Conservation (phyloP, 2,113 vertebrate genomes). For the Prochilodus magdalenae region DNA sequence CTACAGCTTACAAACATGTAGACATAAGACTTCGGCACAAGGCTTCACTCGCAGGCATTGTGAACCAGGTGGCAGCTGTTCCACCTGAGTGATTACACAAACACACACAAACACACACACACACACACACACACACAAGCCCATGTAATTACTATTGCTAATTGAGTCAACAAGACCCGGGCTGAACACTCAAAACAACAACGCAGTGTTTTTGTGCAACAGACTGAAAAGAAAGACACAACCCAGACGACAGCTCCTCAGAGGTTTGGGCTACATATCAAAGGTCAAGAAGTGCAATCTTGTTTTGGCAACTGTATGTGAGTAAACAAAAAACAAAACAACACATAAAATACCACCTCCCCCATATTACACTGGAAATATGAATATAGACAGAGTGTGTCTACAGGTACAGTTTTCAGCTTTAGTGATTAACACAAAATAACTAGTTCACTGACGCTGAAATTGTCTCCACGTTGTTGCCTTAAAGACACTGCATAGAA, state of each 20-base stretch:
- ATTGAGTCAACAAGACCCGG: neutral
- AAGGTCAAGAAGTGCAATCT: neutral
- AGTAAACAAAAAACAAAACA: neutral
- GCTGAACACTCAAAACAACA: neutral
- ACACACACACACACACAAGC: constrained; percentile 17
- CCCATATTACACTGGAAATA: neutral
- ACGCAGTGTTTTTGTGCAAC: neutral
- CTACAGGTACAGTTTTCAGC: neutral
- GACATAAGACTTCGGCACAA: neutral
- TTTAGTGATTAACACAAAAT: neutral
- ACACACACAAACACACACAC: neutral
- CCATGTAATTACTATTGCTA: constrained; percentile 1
- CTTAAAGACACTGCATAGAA: neutral
- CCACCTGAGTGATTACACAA: neutral
- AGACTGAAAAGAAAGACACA: neutral
- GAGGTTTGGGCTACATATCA: neutral
- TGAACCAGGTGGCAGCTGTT: constrained; percentile 22
- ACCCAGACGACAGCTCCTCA: neutral
- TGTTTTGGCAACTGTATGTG: neutral
- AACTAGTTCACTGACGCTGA: neutral
- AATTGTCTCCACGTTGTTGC: neutral
- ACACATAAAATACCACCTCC: neutral
- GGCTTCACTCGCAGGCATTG: constrained; percentile 1
- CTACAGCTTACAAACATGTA: constrained; percentile 15
- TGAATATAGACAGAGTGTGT: no score